Evolutionary conservation across 2,888 invertebrate species (phyloP), one percentile per base, ranked within the genome.

Genomic region (Apotomis betuletana): DNA sequence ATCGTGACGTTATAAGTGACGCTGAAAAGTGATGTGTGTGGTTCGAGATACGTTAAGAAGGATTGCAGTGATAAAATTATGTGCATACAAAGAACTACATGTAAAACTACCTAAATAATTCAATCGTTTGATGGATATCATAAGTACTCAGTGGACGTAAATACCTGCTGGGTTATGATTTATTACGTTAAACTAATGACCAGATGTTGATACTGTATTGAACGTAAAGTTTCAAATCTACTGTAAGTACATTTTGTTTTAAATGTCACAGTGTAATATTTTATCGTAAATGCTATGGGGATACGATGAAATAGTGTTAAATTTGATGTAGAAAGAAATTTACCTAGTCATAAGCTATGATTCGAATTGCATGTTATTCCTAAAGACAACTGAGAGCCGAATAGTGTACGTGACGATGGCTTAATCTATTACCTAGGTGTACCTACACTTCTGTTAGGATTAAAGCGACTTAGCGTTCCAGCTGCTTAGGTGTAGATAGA

Each of bases 291-390:
- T 70, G 76, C 79, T 79, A 77, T 78, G 57, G 73, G 70, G 74
- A 77, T 80, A 81, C 77, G 79, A 79, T 79, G 69, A 76, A 79
- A 77, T 77, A 76, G 79, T 85, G 81, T 85, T 83, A 81, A 87
- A 81, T 83, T 86, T 84, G 82, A 85, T 83, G 88, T 90, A 91
- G 90, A 86, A 87, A 88, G 84, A 89, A 89, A 82, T 88, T 87
- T 90, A 90, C 89, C 92, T 93, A 93, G 92, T 93, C 92, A 92
- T 92, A 93, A 92, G 91, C 84, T 90, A 87, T 90, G 89, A 87
- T 86, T 89, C 83, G 82, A 86, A 85, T 87, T 87, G 83, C 86
- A 86, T 88, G 81, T 79, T 87, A 87, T 87, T 87, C 85, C 82
- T 89, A 85, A 89, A 87, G 78, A 81, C 83, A 83, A 81, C 80